Evolutionary conservation across 1,140 invertebrate genomes (phyloP).

Genomic region (Babylonia areolata): DNA sequence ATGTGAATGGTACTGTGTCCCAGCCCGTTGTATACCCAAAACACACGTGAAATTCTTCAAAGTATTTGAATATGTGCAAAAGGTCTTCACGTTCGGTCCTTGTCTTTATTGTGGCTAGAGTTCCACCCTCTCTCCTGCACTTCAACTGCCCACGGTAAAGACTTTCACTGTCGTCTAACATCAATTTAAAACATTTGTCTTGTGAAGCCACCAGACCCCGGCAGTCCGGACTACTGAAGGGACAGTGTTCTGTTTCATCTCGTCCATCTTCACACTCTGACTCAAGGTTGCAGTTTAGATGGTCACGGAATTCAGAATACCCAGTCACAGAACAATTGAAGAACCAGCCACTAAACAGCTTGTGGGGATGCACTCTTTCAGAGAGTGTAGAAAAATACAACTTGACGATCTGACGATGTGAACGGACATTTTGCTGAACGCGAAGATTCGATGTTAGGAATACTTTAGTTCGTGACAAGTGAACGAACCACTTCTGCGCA

Average conservation of each 20-base stretch:
- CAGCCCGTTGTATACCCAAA: not conserved
- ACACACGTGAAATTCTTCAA: not conserved
- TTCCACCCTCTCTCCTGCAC: not conserved
- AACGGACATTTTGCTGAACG: too few species aligned
- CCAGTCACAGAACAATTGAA: slow-evolving; percentile 4
- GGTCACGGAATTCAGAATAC: not conserved
- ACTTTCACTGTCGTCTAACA: not conserved
- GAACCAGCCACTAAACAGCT: too few species aligned
- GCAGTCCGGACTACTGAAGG: not conserved
- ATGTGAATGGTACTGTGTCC: not conserved
- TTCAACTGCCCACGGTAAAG: not conserved
- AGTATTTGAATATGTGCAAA: not conserved
- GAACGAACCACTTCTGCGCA: too few species aligned
- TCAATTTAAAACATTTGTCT: not conserved
- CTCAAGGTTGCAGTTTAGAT: slow-evolving; percentile 17
- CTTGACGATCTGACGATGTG: too few species aligned
- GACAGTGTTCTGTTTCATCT: slow-evolving; percentile 10
- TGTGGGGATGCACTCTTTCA: too few species aligned
- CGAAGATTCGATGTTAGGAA: too few species aligned
- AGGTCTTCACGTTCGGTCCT: not conserved
- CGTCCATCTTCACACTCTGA: slow-evolving; percentile 1
- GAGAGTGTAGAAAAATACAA: too few species aligned
- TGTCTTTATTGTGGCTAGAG: not conserved
- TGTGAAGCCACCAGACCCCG: not conserved
- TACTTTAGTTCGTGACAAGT: too few species aligned